A percentile compares a stretch with the other conserved stretches of the same genome.
Conservation (phyloP, 2,797 vertebrate species). For the Eidolon dupreanum region DNA sequence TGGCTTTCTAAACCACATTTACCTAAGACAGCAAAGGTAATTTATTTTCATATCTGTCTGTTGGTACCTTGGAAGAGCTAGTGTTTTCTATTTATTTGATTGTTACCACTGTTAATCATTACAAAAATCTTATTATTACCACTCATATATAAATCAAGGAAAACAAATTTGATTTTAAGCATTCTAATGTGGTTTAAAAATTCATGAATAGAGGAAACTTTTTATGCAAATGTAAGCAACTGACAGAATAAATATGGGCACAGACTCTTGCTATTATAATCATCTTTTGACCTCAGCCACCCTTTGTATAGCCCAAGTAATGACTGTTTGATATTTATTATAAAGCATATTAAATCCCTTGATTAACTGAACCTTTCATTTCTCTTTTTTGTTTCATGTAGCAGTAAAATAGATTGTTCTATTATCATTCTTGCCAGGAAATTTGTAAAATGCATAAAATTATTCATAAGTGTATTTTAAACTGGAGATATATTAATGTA, state of each 20-base stretch:
- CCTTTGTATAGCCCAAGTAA: constrained; percentile 55
- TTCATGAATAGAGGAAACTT: constrained; percentile 52
- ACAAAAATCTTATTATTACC: constrained; percentile 63
- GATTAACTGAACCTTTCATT: constrained; percentile 67
- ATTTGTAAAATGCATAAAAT: constrained; percentile 71
- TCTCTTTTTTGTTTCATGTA: constrained; percentile 62
- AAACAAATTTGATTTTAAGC: constrained; percentile 70
- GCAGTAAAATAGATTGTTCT: constrained; percentile 70
- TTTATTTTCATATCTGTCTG: constrained; percentile 70
- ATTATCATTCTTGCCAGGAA: constrained; percentile 71
- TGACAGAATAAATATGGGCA: constrained; percentile 61
- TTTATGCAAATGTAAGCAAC: constrained; percentile 60
- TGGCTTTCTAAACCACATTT: constrained; percentile 24
- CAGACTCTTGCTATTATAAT: constrained; percentile 44
- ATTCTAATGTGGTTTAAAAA: constrained; percentile 59
- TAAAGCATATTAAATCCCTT: constrained; percentile 66
- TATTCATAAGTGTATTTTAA: constrained; percentile 72
- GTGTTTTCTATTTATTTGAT: constrained; percentile 57
- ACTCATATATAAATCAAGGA: constrained; percentile 65
- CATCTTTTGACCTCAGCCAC: constrained; percentile 57
- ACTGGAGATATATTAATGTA: constrained; percentile 61
- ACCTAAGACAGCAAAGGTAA: neutral
- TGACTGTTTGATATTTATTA: constrained; percentile 73
- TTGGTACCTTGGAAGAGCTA: constrained; percentile 10
- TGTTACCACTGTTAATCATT: constrained; percentile 64